phyloP scores from a whole-genome alignment of 2,113 vertebrate genomes.

The Solea solea region DNA sequence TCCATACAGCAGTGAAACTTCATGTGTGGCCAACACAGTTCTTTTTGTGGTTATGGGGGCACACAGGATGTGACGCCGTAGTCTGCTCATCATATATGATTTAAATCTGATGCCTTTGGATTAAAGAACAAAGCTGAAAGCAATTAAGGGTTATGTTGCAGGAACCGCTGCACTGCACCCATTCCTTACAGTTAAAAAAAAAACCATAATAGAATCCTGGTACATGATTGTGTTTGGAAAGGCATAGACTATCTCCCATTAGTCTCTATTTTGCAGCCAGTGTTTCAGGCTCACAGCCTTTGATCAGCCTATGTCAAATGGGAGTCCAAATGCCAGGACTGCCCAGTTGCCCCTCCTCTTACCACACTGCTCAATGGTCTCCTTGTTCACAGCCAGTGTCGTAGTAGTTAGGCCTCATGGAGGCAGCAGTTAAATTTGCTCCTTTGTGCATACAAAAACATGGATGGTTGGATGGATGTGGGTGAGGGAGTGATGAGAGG shows the following conservation, averaged over 20 bases:
- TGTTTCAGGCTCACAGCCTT: constrained; percentile 46
- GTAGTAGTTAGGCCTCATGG: constrained; percentile 65
- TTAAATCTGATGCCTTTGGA: neutral
- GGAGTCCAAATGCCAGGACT: constrained; percentile 54
- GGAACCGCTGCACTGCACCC: neutral
- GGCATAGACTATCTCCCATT: constrained; percentile 30
- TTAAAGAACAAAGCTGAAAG: neutral
- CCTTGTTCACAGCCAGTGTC: constrained; percentile 71
- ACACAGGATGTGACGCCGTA: no score
- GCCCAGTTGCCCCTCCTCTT: constrained; percentile 51
- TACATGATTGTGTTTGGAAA: constrained; percentile 44
- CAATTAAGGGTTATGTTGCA: neutral
- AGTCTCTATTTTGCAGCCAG: constrained; percentile 35
- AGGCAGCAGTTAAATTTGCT: constrained; percentile 52
- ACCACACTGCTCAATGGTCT: constrained; percentile 65
- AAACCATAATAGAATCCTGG: constrained; percentile 3
- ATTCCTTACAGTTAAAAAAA: neutral
- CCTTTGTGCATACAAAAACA: constrained; percentile 49
- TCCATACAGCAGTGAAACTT: no score
- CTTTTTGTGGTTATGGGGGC: no score
- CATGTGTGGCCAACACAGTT: no score
- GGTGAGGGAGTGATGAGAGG: constrained; percentile 25
- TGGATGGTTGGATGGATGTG: constrained; percentile 31
- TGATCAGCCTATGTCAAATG: constrained; percentile 66
- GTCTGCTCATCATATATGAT: neutral